These are phyloP conservation scores for Henricia sp. DNA, from an alignment of 53 echinoderm and acorn worm genomes.

Conservation along the genomic window DNA sequence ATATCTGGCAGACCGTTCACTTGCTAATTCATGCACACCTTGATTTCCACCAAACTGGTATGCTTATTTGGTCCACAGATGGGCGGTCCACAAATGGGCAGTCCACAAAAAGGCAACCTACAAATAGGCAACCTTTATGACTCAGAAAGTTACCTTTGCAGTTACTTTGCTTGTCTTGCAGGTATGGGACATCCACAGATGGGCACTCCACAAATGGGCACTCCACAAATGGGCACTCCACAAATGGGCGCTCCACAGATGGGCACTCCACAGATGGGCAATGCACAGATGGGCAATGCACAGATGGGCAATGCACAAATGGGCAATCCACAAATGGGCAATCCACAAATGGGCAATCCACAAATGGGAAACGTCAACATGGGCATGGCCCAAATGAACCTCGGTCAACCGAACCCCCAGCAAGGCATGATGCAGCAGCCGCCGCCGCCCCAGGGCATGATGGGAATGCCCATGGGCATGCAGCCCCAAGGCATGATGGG, in stretches of 20 bases:
- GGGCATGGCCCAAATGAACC: constrained; percentile 86
- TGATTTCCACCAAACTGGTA: no score
- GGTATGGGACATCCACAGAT: constrained; percentile 61
- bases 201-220: constrained; percentile 61
- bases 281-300: constrained; percentile 70
- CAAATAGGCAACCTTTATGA: no score
- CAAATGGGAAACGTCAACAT: constrained; percentile 65
- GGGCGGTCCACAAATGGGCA: no score
- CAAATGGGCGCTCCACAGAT: constrained; percentile 45
- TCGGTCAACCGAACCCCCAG: constrained; percentile 63
- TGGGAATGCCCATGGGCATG: constrained; percentile 24
- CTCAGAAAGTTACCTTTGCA: no score
- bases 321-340: constrained; percentile 43
- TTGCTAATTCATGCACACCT: no score
- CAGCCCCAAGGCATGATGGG: constrained; percentile 31
- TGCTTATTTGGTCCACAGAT: no score
- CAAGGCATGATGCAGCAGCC: constrained; percentile 62
- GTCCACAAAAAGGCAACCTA: no score
- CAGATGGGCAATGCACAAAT: constrained; percentile 74
- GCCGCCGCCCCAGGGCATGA: constrained; percentile 63
- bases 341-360: constrained; percentile 39
- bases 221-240: constrained; percentile 82
- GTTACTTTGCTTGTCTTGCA: constrained; percentile 1
- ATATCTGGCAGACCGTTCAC: no score
- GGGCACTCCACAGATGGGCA: no score